Conservation (phyloP, 1,140 invertebrate species). For the Spodoptera litura region DNA sequence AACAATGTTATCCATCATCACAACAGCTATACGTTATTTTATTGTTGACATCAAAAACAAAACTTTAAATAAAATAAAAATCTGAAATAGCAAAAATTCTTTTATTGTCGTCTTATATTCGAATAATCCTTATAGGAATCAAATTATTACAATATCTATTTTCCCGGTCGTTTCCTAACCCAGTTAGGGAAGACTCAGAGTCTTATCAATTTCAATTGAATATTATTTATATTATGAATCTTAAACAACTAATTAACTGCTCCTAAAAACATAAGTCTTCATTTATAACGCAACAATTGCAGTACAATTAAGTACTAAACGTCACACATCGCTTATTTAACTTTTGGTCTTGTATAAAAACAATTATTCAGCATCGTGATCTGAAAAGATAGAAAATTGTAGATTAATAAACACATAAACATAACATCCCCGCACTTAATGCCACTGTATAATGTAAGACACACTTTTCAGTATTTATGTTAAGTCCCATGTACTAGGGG, state of each 20-base stretch:
- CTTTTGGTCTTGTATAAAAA: not conserved
- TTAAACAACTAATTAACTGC: too few species aligned
- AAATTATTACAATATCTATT: not conserved
- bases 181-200: too few species aligned
- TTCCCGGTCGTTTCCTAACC: too few species aligned
- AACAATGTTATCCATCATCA: slow-evolving; percentile 45
- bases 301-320: slow-evolving; percentile 4
- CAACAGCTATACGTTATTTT: slow-evolving; percentile 55
- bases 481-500: too few species aligned
- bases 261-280: too few species aligned
- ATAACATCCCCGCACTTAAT: too few species aligned
- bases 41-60: slow-evolving; percentile 67
- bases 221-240: too few species aligned
- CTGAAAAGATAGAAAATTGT: slow-evolving; percentile 36
- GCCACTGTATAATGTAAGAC: too few species aligned
- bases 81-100: slow-evolving; percentile 64
- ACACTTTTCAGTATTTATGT: too few species aligned
- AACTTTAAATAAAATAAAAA: slow-evolving; percentile 70
- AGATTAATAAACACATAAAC: not conserved
- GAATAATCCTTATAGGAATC: slow-evolving; percentile 25
- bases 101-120: slow-evolving; percentile 62
- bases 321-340: not conserved
- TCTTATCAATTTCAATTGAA: too few species aligned
- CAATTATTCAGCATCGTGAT: slow-evolving; percentile 46
- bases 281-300: not conserved